Evolutionary conservation across 2,888 invertebrate species (phyloP), one percentile per base, ranked within the genome.

Genomic region (Enchytraeus crypticus): DNA sequence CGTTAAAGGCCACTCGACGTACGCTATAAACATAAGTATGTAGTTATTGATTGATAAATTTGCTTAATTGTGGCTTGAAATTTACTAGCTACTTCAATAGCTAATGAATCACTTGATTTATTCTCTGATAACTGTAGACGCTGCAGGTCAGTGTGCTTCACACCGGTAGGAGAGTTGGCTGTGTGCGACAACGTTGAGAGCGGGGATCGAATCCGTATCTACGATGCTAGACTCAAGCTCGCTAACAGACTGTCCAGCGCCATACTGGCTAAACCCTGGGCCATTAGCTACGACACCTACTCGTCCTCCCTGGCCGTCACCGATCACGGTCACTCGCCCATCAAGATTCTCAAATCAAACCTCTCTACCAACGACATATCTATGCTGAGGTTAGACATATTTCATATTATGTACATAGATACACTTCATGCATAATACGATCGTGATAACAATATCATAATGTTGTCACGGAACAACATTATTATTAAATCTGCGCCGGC

Each of bases 81-180:
- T n/a, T n/a, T n/a, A n/a, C n/a, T n/a, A n/a, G n/a, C n/a, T n/a
- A n/a, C n/a, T n/a, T n/a, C n/a, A n/a, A n/a, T n/a, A n/a, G n/a
- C n/a, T n/a, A n/a, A n/a, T n/a, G n/a, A n/a, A n/a, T n/a, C n/a
- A n/a, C n/a, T n/a, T n/a, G n/a, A n/a, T n/a, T n/a, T n/a, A n/a
- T n/a, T n/a, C n/a, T n/a, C 18, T 38, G 38, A 18, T 38, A 18
- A 18, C 38, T 38, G 8, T 38, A 8, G 18, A 38, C 49, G 47
- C 32, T 62, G 62, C 46, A 26, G 51, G 26, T 57, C 57, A 32
- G 55, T 55, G 30, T 51, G 59, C 27, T 54, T 59, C 43, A 47
- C 30, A 3, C 29, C 46, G 0, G 21, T 3, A 5, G n/a, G 33
- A n/a, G 33, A 47, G 54, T 5, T 59, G 18, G 62, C 55, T 18